Percentiles rank a stretch among this genome's conserved stretches.
These are phyloP conservation scores for Sinohyriopsis cumingii DNA, from an alignment of 2,888 invertebrate genomes.

Conservation along the genomic window DNA sequence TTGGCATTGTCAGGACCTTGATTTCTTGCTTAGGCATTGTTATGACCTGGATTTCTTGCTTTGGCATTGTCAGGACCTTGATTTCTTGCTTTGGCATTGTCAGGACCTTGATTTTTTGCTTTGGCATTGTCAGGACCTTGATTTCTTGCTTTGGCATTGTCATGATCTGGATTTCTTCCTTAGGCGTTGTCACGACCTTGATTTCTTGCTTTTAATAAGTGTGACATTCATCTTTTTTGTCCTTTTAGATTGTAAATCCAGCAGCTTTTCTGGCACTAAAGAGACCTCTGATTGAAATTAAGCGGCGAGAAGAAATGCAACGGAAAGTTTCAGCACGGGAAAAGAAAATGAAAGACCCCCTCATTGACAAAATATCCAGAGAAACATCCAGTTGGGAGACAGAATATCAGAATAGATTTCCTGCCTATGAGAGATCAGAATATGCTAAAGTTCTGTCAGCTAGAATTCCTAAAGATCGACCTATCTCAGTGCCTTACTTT, in stretches of 20 bases:
- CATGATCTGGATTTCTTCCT: too few species aligned
- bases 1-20: too few species aligned
- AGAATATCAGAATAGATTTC: constrained; percentile 47
- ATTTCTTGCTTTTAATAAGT: too few species aligned
- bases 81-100: too few species aligned
- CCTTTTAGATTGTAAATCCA: constrained; percentile 32
- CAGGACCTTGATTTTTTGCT: too few species aligned
- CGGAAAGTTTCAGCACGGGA: constrained; percentile 32
- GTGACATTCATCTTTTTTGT: too few species aligned
- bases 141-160: too few species aligned
- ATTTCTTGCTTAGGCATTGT: too few species aligned
- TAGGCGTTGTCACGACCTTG: too few species aligned
- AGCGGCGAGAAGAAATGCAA: constrained; percentile 31
- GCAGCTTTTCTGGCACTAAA: constrained; percentile 50
- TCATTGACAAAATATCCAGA: constrained; percentile 35
- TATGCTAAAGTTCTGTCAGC: constrained; percentile 34
- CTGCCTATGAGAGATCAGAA: constrained; percentile 40
- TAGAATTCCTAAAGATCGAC: constrained; percentile 13
- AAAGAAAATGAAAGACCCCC: constrained; percentile 39
- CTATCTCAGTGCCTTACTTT: background rate
- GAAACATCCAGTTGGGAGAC: constrained; percentile 49
- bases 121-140: too few species aligned
- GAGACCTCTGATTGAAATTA: constrained; percentile 33
- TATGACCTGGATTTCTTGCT: too few species aligned
- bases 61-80: too few species aligned